Evolutionary conservation across 2,113 vertebrate species (phyloP).

Genomic region (Apus apus): DNA sequence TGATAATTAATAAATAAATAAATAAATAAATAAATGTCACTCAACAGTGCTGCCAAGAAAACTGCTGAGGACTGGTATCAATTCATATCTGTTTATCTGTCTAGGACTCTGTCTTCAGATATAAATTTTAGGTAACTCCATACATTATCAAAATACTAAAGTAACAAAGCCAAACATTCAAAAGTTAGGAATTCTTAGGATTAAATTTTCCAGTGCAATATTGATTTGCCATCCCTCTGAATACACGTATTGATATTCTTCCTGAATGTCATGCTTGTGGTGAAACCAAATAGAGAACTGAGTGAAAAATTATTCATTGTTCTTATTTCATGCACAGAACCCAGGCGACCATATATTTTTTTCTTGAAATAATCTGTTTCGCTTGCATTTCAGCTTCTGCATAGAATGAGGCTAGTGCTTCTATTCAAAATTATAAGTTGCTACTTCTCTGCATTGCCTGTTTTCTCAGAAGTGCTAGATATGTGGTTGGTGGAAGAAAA

Average conservation of each 20-base stretch:
- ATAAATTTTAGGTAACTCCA: constrained; percentile 6
- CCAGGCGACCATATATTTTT: not conserved
- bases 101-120: constrained; percentile 7
- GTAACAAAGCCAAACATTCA: not conserved
- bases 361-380: not conserved
- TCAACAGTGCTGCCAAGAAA: constrained; percentile 34
- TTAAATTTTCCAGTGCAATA: not conserved
- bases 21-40: not conserved
- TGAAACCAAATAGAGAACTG: not conserved
- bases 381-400: not conserved
- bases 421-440: not conserved
- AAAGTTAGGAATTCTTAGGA: not conserved
- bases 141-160: not conserved
- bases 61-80: constrained; percentile 29
- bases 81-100: constrained; percentile 55
- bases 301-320: not conserved
- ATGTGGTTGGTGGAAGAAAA: not conserved
- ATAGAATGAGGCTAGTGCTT: not conserved
- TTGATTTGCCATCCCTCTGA: not conserved
- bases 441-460: not conserved
- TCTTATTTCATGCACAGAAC: not conserved
- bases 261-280: not conserved
- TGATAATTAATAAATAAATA: constrained; percentile 44
- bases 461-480: not conserved
- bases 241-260: not conserved